phyloP scores from a whole-genome alignment of 2,797 vertebrate genomes.

The Decapterus maruadsi region DNA sequence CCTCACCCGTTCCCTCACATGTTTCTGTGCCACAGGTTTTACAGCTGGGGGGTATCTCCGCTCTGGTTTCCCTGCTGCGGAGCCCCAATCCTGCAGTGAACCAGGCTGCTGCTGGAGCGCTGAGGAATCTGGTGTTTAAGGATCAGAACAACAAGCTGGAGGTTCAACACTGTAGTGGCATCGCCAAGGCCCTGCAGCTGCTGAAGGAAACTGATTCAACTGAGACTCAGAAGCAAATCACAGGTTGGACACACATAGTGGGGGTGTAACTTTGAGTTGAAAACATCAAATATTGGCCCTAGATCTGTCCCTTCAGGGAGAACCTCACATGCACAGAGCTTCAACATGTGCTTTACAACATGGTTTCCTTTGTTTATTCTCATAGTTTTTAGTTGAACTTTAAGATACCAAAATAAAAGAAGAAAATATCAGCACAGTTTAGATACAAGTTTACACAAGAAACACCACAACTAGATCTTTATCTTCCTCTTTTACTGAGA shows the following conservation, averaged over 20 bases:
- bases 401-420: neutral
- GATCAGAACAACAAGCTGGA: slow-evolving; percentile 88
- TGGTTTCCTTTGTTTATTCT: neutral
- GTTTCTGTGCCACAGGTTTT: slow-evolving; percentile 83
- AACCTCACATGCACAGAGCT: neutral
- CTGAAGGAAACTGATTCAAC: slow-evolving; percentile 85
- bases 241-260: slow-evolving; percentile 80
- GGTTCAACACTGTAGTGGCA: slow-evolving; percentile 87
- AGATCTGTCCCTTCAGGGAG: neutral
- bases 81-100: slow-evolving; percentile 85
- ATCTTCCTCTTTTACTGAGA: too few species aligned
- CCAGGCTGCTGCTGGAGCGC: slow-evolving; percentile 88
- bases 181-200: slow-evolving; percentile 87
- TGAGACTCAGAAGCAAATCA: slow-evolving; percentile 93
- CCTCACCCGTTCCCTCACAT: neutral
- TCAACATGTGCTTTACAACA: neutral
- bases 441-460: neutral
- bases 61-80: slow-evolving; percentile 87
- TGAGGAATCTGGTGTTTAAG: slow-evolving; percentile 93
- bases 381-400: neutral
- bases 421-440: neutral
- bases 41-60: slow-evolving; percentile 86
- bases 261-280: too few species aligned
- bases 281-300: neutral
- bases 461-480: too few species aligned